Evolutionary conservation across 2,113 vertebrate genomes (phyloP).

Genomic region (Glaucomys volans): DNA sequence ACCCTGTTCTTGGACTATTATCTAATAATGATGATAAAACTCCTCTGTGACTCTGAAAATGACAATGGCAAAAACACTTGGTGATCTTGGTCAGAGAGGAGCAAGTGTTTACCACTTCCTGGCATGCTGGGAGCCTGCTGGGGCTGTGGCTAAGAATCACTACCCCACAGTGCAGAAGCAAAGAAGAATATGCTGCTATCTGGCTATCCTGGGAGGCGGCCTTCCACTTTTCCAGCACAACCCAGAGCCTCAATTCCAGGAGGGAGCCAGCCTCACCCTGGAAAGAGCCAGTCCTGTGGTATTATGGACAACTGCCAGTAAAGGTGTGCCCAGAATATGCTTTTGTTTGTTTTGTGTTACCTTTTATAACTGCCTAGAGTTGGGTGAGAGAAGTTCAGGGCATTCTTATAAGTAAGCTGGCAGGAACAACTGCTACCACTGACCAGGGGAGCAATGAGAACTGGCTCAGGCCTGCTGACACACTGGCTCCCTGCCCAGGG

Average conservation of each 20-base stretch:
- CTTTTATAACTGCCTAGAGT: not conserved
- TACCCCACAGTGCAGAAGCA: too few relatives aligned
- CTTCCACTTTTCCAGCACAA: not conserved
- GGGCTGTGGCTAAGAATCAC: not conserved
- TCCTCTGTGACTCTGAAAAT: too few relatives aligned
- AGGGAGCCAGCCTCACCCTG: not conserved
- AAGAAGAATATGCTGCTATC: fast-evolving
- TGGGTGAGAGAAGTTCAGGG: too few relatives aligned
- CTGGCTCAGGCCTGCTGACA: not conserved
- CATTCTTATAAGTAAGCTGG: not conserved
- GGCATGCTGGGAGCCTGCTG: too few relatives aligned
- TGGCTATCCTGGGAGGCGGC: not conserved
- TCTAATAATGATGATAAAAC: fast-evolving
- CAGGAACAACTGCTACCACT: not conserved
- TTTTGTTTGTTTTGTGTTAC: not conserved
- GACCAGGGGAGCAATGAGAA: too few relatives aligned
- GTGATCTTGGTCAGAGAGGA: fast-evolving
- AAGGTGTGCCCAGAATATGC: not conserved
- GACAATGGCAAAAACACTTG: too few relatives aligned
- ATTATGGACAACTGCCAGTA: not conserved
- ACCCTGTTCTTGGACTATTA: fast-evolving
- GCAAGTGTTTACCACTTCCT: not conserved
- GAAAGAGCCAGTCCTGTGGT: not conserved
- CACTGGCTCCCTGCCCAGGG: not conserved
- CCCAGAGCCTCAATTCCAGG: too few relatives aligned